Evolutionary conservation across 2,797 vertebrate genomes (phyloP), one percentile per base, ranked within the genome.

Genomic region (Eremophila alpestris): DNA sequence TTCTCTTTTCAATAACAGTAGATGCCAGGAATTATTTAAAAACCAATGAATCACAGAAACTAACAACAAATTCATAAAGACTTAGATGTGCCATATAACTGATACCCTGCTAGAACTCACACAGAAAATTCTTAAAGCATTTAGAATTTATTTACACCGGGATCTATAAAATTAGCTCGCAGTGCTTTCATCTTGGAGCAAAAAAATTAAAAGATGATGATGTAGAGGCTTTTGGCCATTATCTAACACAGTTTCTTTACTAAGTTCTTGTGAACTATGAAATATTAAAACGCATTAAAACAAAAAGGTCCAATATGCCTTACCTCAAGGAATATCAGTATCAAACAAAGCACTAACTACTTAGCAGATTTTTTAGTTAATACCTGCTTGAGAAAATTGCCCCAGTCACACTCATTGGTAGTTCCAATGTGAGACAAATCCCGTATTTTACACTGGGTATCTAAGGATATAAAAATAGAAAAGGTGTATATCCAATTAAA

Each of bases 321-420:
- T 84, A 91, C 58, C 83, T 96, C 59, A 94, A 82, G 89, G 92
- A 97, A 78, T 74, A 94, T 11, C 55, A 68, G 18, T 43, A 93
- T 87, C 51, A 96, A 94, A 95, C 38, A 75, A 69, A 49, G 36
- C 30, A 89, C 62, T 92, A 94, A 94, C 83, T 92, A 95, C 62
- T 69, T 70, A 94, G 91, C 45, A 71, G 26, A 6, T 78, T 88
- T 91, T 92, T 45, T 32, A 92, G 40, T 24, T 95, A 89, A 96
- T 49, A 94, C 34, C 38, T 13, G 2, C 89, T 81, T 87, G 59
- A 84, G 96, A 96, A 97, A 97, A 97, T 62, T 95, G 83, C 70
- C 56, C 79, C 84, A 75, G 34, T 88, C 95, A 97, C 78, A 96
- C 82, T 96, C 82, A 93, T 76, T 92, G 92, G 38, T 79, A 78